Base-by-base conservation (phyloP, 2,888 invertebrate genomes). In the Thecophora atra region DNA sequence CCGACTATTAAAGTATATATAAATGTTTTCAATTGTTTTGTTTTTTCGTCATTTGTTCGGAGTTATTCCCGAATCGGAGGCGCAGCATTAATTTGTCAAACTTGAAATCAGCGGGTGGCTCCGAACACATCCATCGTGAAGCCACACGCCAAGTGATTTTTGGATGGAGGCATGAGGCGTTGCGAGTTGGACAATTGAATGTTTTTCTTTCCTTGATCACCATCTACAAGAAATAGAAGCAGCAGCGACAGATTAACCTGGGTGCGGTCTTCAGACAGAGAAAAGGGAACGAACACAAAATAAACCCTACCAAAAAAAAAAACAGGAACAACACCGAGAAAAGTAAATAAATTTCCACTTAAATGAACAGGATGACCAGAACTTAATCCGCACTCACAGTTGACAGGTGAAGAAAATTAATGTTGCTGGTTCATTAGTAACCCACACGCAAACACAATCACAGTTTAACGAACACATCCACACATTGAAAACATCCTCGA, bases 371-470 rank as follows among this genome's bases (percentile, higher is more conserved):
- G 26, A 21, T 19, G 64, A 19, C 28, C 66, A 54, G 60, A 70
- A 67, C 58, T 65, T 73, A 74, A 74, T 71, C 71, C 71, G 37
- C 11, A 37, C 58, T 51, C 63, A 68, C 62, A 47, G 60, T 72
- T 75, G 75, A 75, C 75, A 75, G 71, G 71, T 75, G 74, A 75
- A 68, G 71, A 74, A 75, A 75, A 75, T 75, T 74, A 75, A 75
- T 74, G 74, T 65, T 69, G 64, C 62, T 63, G 54, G 24, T 72
- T 44, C 21, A 47, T 72, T 74, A 65, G 19, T 15, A 11, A 24
- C 8, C 58, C 58, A 58, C 58, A 26, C 17, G 11, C 24, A 8
- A 4, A 26, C 58, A 17, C 58, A 58, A 19, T 54, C 54, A 24
- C 58, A 56, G 15, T 47, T 47, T 37, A 37, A 1, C 37, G 37